phyloP scores from a whole-genome alignment of 2,888 invertebrate species.

The Nymphalis polychloros region DNA sequence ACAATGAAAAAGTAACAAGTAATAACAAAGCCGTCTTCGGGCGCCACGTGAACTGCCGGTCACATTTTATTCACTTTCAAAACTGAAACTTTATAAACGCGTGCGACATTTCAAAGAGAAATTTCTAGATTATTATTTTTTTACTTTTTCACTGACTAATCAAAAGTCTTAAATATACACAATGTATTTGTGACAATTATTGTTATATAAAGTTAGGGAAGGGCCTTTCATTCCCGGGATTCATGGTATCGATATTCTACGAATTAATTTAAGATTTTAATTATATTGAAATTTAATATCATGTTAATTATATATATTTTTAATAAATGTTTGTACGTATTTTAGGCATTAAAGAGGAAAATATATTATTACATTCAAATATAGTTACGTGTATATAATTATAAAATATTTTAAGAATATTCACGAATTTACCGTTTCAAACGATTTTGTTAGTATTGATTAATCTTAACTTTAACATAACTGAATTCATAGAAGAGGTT shows the following conservation, averaged over 20 bases:
- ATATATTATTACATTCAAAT: too few species aligned
- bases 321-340: too few species aligned
- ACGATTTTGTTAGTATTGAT: too few species aligned
- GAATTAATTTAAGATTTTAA: neutral
- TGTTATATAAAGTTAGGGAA: constrained; percentile 27
- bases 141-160: neutral
- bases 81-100: constrained; percentile 16
- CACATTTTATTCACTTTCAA: neutral
- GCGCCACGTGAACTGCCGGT: constrained; percentile 18
- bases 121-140: neutral
- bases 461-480: too few species aligned
- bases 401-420: too few species aligned
- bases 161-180: constrained; percentile 3
- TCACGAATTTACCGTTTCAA: too few species aligned
- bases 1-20: neutral
- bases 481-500: too few species aligned
- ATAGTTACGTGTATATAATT: too few species aligned
- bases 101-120: constrained; percentile 3
- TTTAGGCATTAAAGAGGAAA: too few species aligned
- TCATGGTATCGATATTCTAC: neutral
- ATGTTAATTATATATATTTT: too few species aligned
- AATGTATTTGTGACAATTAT: constrained; percentile 11
- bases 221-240: neutral
- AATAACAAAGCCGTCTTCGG: neutral
- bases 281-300: too few species aligned